A percentile compares a stretch with the other conserved stretches of the same genome.
Conservation (phyloP, 2,113 vertebrate genomes). For the Dascyllus trimaculatus region DNA sequence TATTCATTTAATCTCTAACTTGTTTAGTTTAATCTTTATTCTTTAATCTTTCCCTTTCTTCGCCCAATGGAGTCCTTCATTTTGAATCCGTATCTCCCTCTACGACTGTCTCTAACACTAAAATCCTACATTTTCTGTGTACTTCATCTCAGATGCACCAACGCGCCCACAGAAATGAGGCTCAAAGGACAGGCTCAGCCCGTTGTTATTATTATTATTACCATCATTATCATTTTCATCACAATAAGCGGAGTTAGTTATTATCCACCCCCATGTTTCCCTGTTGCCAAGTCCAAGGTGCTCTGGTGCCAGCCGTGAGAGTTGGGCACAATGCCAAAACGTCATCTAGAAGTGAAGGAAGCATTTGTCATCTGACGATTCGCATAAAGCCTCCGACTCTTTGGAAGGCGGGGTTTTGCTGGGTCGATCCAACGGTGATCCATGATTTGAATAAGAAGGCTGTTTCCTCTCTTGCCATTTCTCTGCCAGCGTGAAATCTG, state of each 20-base stretch:
- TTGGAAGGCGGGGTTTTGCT: slow-evolving; percentile 40
- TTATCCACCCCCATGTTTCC: slow-evolving; percentile 71
- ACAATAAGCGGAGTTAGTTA: slow-evolving; percentile 71
- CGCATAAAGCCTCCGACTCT: slow-evolving; percentile 50
- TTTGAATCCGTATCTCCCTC: slow-evolving; percentile 42
- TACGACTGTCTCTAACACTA: slow-evolving; percentile 28
- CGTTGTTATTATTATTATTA: slow-evolving; percentile 78
- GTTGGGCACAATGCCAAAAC: slow-evolving; percentile 69
- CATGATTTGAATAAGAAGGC: slow-evolving; percentile 69
- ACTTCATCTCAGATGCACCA: slow-evolving; percentile 57
- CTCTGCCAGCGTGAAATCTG: slow-evolving; percentile 48
- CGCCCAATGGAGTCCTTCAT: slow-evolving; percentile 12
- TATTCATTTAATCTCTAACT: slow-evolving; percentile 51
- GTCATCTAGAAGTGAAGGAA: slow-evolving; percentile 56
- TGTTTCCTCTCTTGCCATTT: slow-evolving; percentile 42
- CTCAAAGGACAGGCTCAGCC: slow-evolving; percentile 66
- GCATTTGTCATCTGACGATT: slow-evolving; percentile 69
- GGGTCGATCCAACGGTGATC: slow-evolving; percentile 51
- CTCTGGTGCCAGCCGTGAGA: slow-evolving; percentile 63
- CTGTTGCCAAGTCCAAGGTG: slow-evolving; percentile 63
- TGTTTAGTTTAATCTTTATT: slow-evolving; percentile 29
- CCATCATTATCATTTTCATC: slow-evolving; percentile 76
- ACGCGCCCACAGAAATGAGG: slow-evolving; percentile 44
- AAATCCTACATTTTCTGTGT: slow-evolving; percentile 58
- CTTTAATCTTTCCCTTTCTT: slow-evolving; percentile 34